Evolutionary conservation across 2,888 invertebrate genomes (phyloP), one percentile per base, ranked within the genome.

Genomic region (Dascillus cervinus): DNA sequence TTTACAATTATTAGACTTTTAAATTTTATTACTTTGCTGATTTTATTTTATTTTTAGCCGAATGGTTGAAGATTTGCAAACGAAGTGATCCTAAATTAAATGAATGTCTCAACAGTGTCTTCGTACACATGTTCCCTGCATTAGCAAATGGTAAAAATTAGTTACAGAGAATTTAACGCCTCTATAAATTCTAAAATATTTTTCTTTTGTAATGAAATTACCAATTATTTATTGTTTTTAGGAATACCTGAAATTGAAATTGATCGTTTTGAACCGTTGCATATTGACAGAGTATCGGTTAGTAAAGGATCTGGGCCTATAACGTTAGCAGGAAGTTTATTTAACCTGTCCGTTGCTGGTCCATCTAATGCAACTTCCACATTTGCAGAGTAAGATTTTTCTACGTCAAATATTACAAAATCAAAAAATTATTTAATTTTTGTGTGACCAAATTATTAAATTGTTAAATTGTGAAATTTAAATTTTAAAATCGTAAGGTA

Each of bases 241-340:
- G 69, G 70, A 17, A 70, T 76, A 41, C 73, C 75, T 0, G 75
- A 73, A 57, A 65, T 74, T 22, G 72, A 71, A 4, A 67, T 75
- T 0, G 69, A 69, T 21, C 66, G 67, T 29, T 75, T 75, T 40
- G 76, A 76, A 44, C 76, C 76, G 1, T 52, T 75, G 14, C 56
- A 61, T 42, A 66, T 76, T 14, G 69, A 72, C 39, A 62, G 60
- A 34, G 69, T 76, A 1, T 65, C 69, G 0, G 64, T 76, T 1
- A 66, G 69, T 3, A 73, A 73, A 53, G 74, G 73, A 8, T 65
- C 65, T 33, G 74, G 74, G 1, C 68, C 71, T 26, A 67, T 74
- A 9, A 62, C 61, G 3, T 52, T 76, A 4, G 53, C 67, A 0
- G 75, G 75, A 4, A 72, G 71, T 32, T 71, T 76, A 47, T 67